Conservation (phyloP, 2,797 vertebrate species). For the Bradypodion ventrale region DNA sequence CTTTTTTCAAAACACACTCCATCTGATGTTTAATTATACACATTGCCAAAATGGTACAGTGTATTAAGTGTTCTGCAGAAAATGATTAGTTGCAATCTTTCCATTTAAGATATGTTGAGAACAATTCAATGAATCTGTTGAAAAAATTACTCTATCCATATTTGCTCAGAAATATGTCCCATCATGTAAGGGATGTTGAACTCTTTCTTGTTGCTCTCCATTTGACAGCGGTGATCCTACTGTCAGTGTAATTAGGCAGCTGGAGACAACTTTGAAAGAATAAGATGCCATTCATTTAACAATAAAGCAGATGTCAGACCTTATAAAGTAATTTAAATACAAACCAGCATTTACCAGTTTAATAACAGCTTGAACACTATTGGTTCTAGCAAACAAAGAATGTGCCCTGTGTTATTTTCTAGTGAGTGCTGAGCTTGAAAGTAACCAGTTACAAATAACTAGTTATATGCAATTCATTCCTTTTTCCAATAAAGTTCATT, state of each 20-base stretch:
- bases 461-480: too few relatives aligned
- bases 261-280: neutral
- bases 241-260: neutral
- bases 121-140: neutral
- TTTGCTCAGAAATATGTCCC: neutral
- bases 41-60: conserved; percentile 19
- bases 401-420: neutral
- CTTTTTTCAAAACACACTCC: conserved; percentile 30
- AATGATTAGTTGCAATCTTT: neutral
- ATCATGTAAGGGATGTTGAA: too few relatives aligned
- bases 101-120: neutral
- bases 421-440: neutral
- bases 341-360: neutral
- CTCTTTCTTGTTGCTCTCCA: neutral
- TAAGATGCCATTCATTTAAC: neutral
- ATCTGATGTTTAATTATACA: conserved; percentile 42
- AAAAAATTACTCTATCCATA: neutral
- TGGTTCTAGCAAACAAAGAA: neutral
- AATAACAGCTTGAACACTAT: neutral
- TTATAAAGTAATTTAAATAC: neutral
- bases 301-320: neutral
- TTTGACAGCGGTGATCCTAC: neutral
- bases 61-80: neutral
- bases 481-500: too few relatives aligned
- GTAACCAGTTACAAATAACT: too few relatives aligned